Percentiles rank a stretch among this genome's conserved stretches.
phyloP scores from a whole-genome alignment of 2,113 vertebrate genomes.

The human region DNA sequence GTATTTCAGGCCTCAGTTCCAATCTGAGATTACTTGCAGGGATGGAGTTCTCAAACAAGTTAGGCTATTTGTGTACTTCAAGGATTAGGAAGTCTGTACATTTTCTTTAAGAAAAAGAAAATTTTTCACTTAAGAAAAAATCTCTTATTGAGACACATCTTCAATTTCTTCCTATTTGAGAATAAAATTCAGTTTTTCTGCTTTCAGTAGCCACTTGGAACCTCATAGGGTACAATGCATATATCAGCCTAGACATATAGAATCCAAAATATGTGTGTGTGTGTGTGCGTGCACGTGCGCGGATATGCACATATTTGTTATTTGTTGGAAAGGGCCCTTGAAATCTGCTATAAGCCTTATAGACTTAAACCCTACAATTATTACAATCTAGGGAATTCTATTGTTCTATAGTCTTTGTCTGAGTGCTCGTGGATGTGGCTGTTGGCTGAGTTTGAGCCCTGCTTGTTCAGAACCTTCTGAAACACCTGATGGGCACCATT shows the following conservation, averaged over 20 bases:
- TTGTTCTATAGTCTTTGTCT: not conserved
- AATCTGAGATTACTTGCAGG: not conserved
- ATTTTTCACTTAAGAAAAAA: not conserved
- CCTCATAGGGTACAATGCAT: not conserved
- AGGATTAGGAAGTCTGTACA: not conserved
- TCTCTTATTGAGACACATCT: not conserved
- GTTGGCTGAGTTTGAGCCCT: not conserved
- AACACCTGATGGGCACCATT: not conserved
- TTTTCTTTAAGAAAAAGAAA: not conserved
- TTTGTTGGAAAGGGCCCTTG: not conserved
- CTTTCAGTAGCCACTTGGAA: not conserved
- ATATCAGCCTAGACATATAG: not conserved
- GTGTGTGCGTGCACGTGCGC: not conserved
- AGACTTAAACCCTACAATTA: not conserved
- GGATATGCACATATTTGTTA: not conserved
- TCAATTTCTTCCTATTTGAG: not conserved
- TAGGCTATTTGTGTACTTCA: not conserved
- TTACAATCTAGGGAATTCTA: not conserved
- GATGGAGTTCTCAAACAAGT: not conserved
- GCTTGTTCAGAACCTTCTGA: not conserved
- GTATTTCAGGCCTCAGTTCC: not conserved
- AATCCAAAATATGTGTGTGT: not conserved
- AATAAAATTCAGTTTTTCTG: not conserved
- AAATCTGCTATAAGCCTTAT: not conserved
- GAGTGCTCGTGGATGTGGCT: not conserved